Base-by-base conservation (phyloP, 2,797 vertebrate species). In the Muscicapa striata region DNA sequence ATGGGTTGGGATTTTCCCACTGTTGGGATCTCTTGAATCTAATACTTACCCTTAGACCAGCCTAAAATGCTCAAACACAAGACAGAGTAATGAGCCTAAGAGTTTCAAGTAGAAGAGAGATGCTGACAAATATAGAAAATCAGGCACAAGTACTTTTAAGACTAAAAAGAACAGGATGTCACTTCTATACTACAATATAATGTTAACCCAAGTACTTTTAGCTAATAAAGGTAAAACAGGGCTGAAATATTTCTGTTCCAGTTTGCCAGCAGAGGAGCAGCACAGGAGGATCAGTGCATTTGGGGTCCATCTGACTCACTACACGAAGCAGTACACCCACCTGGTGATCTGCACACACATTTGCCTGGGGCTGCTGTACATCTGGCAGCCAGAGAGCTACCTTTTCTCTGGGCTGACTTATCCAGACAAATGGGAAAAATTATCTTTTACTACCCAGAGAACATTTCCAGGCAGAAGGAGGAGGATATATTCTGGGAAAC, bases 361-460 rank as follows among this genome's bases (percentile, higher is more conserved):
- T 94, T 55, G 69, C 85, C 70, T 59, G 34, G 48, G 63, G 59
- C 83, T 82, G 83, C 87, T 88, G 15, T 89, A 91, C 94, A 95
- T 95, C 87, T 96, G 96, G 93, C 76, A 82, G 58, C 79, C 95
- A 96, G 85, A 93, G 45, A 73, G 21, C 91, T 91, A 90, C 90
- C 91, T 96, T 90, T 94, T 63, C 69, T 81, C 69, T 69, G 48
- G n/a, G 83, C 66, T 78, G 29, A 69, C 62, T 94, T 95, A 88
- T 38, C 40, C 80, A 88, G 83, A 75, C 87, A 88, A 96, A 84
- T 88, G 73, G 83, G 85, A 91, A 73, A 94, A 95, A 93, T 91
- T 91, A 86, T 80, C 76, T 94, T 96, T 94, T 94, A 94, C 90
- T 94, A 81, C 55, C 70, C 87, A 69, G 73, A 66, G 54, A 94